A percentile compares a stretch with the other conserved stretches of the same genome.
phyloP scores from a whole-genome alignment of 1,140 invertebrate genomes.

The Lithobius niger region DNA sequence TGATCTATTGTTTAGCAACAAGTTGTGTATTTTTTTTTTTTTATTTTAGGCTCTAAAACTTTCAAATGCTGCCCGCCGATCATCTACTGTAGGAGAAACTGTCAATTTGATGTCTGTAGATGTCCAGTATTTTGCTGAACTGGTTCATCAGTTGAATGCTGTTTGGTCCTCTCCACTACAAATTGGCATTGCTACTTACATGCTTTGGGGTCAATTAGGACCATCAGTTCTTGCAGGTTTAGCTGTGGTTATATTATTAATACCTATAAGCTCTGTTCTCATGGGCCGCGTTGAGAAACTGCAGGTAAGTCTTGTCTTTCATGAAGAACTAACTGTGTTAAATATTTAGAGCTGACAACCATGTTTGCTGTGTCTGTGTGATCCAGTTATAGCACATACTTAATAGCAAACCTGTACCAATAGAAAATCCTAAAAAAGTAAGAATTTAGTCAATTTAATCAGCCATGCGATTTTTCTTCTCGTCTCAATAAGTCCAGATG shows the following conservation, averaged over 20 bases:
- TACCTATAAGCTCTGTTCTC: conserved; percentile 78
- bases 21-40: no score
- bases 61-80: conserved; percentile 26
- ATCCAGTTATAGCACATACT: no score
- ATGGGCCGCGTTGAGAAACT: conserved; percentile 57
- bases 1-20: no score
- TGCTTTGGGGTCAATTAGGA: conserved; percentile 70
- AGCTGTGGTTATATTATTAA: conserved; percentile 79
- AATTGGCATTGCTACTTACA: conserved; percentile 72
- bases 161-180: conserved; percentile 93
- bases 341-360: no score
- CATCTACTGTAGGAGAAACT: conserved; percentile 78
- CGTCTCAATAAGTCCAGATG: no score
- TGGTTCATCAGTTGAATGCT: conserved; percentile 83
- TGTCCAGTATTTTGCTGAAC: conserved; percentile 67
- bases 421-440: no score
- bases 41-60: conserved; percentile 28
- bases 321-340: no score
- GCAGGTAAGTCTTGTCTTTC: no score
- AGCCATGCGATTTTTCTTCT: no score
- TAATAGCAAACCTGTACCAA: no score
- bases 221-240: conserved; percentile 78
- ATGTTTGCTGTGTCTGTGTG: no score
- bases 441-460: no score
- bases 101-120: conserved; percentile 90